phyloP scores from a whole-genome alignment of 2,113 vertebrate species.

The Odocoileus virginianus region DNA sequence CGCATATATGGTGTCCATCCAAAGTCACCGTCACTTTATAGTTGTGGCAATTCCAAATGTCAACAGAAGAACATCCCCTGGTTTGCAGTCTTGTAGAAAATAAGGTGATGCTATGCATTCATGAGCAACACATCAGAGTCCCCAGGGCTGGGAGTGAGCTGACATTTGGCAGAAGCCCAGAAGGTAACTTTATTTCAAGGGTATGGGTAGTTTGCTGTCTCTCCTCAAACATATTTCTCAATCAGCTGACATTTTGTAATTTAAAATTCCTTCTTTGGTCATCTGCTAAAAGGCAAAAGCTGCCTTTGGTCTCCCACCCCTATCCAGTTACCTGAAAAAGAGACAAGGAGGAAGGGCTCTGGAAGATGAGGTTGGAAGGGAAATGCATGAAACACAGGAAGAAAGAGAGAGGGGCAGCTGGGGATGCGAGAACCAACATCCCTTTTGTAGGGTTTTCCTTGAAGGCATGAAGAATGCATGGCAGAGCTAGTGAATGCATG shows the following conservation, averaged over 20 bases:
- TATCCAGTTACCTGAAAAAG: not conserved
- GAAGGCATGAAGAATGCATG: not conserved
- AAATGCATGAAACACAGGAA: not conserved
- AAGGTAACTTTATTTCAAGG: not conserved
- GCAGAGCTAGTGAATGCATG: not conserved
- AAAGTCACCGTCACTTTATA: not conserved
- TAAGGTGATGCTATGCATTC: not conserved
- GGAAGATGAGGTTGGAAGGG: not conserved
- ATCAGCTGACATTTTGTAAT: not conserved
- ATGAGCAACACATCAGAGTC: not conserved
- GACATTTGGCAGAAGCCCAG: not conserved
- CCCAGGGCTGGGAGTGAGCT: not conserved
- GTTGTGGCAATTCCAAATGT: not conserved
- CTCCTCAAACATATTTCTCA: not conserved
- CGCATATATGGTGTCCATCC: not conserved
- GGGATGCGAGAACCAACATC: rapidly evolving
- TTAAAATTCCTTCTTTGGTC: not conserved
- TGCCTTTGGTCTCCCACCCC: not conserved
- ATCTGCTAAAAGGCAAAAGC: not conserved
- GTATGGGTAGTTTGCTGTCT: not conserved
- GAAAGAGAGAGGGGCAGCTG: not conserved
- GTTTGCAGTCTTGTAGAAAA: not conserved
- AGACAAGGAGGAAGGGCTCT: too few relatives aligned
- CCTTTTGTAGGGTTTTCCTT: not conserved
- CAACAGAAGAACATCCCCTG: not conserved